phyloP scores from a whole-genome alignment of 2,888 invertebrate species.

The Limenitis camilla region DNA sequence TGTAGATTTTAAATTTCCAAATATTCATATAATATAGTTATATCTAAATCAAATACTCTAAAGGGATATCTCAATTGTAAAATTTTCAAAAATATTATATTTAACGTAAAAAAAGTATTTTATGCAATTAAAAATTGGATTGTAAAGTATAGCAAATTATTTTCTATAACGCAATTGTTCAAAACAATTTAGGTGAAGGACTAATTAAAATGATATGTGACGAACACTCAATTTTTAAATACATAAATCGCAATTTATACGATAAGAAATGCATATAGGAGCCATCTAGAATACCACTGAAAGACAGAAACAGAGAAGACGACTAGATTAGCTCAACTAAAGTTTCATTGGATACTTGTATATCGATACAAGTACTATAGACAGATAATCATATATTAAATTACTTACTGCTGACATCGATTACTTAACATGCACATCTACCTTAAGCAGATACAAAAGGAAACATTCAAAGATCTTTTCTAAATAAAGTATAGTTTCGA shows the following conservation, averaged over 20 bases:
- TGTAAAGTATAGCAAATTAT: neutral
- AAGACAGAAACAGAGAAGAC: neutral
- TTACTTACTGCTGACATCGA: neutral
- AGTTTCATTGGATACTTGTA: neutral
- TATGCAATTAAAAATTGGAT: no score
- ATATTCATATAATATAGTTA: conserved; percentile 7
- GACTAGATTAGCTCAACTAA: neutral
- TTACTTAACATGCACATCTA: conserved; percentile 2
- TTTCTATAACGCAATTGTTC: neutral
- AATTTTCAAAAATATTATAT: conserved; percentile 55
- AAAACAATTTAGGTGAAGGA: conserved; percentile 25
- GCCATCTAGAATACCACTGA: conserved; percentile 27
- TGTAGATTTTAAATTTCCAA: conserved; percentile 25
- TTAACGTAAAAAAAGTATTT: no score
- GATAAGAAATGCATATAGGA: no score
- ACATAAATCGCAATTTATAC: no score
- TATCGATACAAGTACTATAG: neutral
- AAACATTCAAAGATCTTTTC: neutral
- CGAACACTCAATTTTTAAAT: conserved; percentile 38
- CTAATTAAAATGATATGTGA: conserved; percentile 63
- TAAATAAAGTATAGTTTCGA: conserved; percentile 5
- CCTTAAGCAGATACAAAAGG: neutral
- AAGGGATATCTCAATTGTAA: conserved; percentile 43
- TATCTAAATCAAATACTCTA: conserved; percentile 16
- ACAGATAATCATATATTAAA: neutral